Base-by-base conservation (phyloP, 2,888 invertebrate genomes). In the Cosmia trapezina region DNA sequence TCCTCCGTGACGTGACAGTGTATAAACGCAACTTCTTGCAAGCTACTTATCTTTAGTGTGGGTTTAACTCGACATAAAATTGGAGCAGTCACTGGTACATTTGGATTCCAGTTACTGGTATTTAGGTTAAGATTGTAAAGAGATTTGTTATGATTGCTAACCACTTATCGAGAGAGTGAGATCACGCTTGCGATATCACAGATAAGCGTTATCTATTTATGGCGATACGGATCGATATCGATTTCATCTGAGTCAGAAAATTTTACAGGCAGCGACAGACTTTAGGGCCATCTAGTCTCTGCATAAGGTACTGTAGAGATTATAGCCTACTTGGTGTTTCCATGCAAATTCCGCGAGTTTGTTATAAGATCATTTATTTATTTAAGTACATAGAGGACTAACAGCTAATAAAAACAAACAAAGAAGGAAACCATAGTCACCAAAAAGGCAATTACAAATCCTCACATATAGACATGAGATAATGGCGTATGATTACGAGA, bases 91-190 rank as follows among this genome's bases (percentile, higher is more conserved):
- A 33, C 22, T 43, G 22, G 12, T 14, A 33, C 14, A 49, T 60
- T 60, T 17, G 8, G 43, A 37, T 47, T 6, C 19, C 19, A 62
- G 28, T 45, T 45, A 47, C 22, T 77, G 74, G 78, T 70, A 75
- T 75, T 77, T 77, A 69, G 74, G 60, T 77, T 70, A 77, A 49
- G 57, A 74, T 57, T 41, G 51, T 19, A n/a, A 33, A 53, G 22
- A 77, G 47, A 49, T 69, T 54, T 69, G 60, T 60, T 69, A 43
- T 43, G 77, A 56, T 53, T 54, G 33, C 33, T 22, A 49, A 28
- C 47, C 60, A 54, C 33, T 60, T 49, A 49, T 75, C 53, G 47
- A 47, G 19, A 47, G 69, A 53, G 56, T 14, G 49, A 3, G 53
- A 77, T 70, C 78, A 75, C 51, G 12, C 4, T 22, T 22, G 22